Conservation (phyloP, 2,888 invertebrate species). For the Caenorhabditis macrosperma region DNA sequence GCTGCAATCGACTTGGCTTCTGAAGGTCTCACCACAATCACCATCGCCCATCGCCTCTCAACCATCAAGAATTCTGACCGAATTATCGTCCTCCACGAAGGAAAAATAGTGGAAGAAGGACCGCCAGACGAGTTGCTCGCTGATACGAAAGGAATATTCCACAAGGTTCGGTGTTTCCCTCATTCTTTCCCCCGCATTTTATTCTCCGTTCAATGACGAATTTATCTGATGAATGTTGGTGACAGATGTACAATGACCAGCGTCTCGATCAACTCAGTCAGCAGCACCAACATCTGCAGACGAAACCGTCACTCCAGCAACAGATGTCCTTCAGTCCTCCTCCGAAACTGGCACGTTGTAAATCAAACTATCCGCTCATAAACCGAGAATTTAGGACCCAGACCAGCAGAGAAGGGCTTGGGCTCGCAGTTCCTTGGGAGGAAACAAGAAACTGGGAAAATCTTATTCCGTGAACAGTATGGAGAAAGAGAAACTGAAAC, state of each 20-base stretch:
- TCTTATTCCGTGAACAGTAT: conserved; percentile 77
- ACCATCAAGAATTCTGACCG: conserved; percentile 76
- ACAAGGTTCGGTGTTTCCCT: conserved; percentile 49
- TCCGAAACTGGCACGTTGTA: conserved; percentile 47
- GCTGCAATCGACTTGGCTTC: conserved; percentile 78
- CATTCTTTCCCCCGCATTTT: not conserved
- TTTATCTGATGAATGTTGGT: not conserved
- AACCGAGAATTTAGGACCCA: conserved; percentile 58
- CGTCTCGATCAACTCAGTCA: conserved; percentile 68
- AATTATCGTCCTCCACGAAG: conserved; percentile 77
- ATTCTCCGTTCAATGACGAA: not conserved
- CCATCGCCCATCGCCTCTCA: conserved; percentile 77
- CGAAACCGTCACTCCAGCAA: conserved; percentile 56
- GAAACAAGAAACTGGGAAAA: conserved; percentile 72
- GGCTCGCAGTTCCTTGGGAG: conserved; percentile 77
- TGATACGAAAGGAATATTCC: conserved; percentile 67
- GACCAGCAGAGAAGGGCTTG: conserved; percentile 73
- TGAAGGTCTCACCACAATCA: conserved; percentile 77
- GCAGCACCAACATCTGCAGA: conserved; percentile 43
- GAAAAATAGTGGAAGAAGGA: conserved; percentile 77
- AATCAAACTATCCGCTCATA: conserved; percentile 27
- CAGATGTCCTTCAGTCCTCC: conserved; percentile 61
- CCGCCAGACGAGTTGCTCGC: conserved; percentile 75
- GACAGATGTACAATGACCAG: conserved; percentile 74
- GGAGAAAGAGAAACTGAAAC: conserved; percentile 73